Base-by-base conservation (phyloP, 2,888 invertebrate genomes). In the Teleiodes luculella region DNA sequence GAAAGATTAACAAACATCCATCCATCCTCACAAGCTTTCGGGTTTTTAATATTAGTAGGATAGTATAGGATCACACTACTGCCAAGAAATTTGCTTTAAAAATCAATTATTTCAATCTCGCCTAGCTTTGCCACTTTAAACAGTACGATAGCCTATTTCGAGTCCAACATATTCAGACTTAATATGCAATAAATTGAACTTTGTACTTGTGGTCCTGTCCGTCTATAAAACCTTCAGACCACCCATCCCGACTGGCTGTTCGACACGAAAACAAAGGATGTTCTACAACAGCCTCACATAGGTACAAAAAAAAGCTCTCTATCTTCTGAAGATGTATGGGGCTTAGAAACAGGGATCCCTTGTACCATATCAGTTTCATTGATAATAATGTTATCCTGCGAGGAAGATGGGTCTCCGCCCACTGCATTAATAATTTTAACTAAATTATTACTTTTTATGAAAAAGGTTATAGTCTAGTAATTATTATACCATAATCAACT, bases 251-350 rank as follows among this genome's bases (percentile, higher is more conserved):
- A 10, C 16, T 31, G 18, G 1, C 13, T 47, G 35, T 35, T 33
- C 13, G 49, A 49, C 36, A 49, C 43, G 43, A 28, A 43, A 43
- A 43, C 43, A 43, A 43, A 43, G 43, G 28, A 11, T 43, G 24
- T 43, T 43, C 43, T 33, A 11, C 24, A 3, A 24, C n/a, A 28
- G 28, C 20, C 7, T 24, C 14, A n/a, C n/a, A 28, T 20, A 43
- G n/a, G n/a, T n/a, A n/a, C n/a, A 24, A 43, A 43, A 43, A 43
- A 43, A 28, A 13, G 20, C 24, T 13, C 43, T 43, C 20, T 43
- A 43, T 43, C 43, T 43, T 6, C n/a, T 1, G 24, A 43, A 43
- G 43, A 43, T 43, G 28, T 43, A 43, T 43, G 43, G 43, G 43
- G 13, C 13, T 24, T 11, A 33, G 33, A n/a, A 8, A n/a, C 33